phyloP scores from a whole-genome alignment of 2,113 vertebrate species.

The Syngnathoides biaculeatus region DNA sequence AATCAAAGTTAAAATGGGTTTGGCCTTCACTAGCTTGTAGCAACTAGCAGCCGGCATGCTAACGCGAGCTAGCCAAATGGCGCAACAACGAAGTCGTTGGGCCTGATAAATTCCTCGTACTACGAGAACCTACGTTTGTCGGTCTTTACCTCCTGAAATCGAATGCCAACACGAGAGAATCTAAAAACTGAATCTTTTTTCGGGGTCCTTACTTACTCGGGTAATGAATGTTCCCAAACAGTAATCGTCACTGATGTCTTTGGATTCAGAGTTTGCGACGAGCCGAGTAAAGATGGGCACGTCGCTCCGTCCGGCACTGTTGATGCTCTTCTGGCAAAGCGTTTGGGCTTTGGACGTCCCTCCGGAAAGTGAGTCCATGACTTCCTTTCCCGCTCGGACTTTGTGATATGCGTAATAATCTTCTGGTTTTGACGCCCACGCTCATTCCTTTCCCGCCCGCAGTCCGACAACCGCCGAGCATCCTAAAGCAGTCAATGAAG shows the following conservation, averaged over 20 bases:
- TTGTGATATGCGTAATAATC: neutral
- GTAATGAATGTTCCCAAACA: neutral
- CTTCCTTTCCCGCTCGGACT: neutral
- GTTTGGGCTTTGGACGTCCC: constrained; percentile 81
- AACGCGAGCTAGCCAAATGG: neutral
- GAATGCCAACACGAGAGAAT: no score
- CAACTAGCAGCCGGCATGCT: neutral
- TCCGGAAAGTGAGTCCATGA: constrained; percentile 81
- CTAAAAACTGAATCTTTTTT: no score
- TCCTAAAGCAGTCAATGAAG: constrained; percentile 90
- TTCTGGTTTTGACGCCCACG: neutral
- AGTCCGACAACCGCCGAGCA: constrained; percentile 94
- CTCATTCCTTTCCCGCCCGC: constrained; percentile 28
- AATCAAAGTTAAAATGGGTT: neutral
- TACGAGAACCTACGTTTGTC: no score
- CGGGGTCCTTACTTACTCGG: no score
- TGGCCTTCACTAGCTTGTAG: neutral
- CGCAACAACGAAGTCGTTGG: neutral
- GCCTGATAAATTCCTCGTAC: no score
- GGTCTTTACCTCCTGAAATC: no score
- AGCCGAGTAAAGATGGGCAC: constrained; percentile 70
- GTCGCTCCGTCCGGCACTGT: constrained; percentile 57
- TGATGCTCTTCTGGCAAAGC: constrained; percentile 73
- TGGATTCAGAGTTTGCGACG: constrained; percentile 24
- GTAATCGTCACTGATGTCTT: neutral